A percentile compares a stretch with the other conserved stretches of the same genome.
These are phyloP conservation scores for Drosophila pallidifrons DNA, from an alignment of 1,140 invertebrate genomes.

Conservation along the genomic window DNA sequence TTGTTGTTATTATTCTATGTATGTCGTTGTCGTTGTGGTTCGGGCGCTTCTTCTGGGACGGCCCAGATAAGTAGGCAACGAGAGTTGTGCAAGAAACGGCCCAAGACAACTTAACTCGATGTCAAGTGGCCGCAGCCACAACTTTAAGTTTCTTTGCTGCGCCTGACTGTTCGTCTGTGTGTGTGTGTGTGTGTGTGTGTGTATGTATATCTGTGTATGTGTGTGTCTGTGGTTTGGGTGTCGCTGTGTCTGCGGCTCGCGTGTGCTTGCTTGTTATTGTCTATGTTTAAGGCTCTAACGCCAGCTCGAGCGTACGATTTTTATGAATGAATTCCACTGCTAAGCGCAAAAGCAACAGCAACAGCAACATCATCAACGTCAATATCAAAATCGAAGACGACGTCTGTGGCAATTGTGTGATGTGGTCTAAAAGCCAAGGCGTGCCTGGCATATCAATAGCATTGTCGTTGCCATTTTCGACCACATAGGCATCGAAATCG, in stretches of 20 bases:
- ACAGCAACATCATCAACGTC: constrained; percentile 7
- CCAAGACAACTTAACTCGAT: constrained; percentile 42
- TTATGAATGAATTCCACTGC: constrained; percentile 70
- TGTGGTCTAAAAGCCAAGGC: constrained; percentile 44
- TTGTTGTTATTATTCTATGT: constrained; percentile 12
- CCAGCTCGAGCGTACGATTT: constrained; percentile 52
- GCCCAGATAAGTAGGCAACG: constrained; percentile 66
- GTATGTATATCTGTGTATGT: constrained; percentile 13
- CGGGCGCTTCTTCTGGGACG: constrained; percentile 20
- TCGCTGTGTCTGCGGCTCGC: constrained; percentile 2
- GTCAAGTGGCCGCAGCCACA: constrained; percentile 46
- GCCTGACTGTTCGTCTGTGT: constrained; percentile 18
- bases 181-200: constrained; percentile 4
- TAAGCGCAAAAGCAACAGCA: background rate
- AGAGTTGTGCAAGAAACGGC: constrained; percentile 48
- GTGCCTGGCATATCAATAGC: constrained; percentile 68
- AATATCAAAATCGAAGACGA: constrained; percentile 8
- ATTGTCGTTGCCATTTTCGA: constrained; percentile 16
- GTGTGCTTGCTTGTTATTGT: constrained; percentile 38
- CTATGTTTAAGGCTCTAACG: constrained; percentile 58
- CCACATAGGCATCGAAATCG: constrained; percentile 4
- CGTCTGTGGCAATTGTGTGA: constrained; percentile 36
- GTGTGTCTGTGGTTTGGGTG: constrained; percentile 9
- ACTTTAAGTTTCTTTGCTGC: constrained; percentile 38
- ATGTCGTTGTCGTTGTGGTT: constrained; percentile 24